Evolutionary conservation across 2,797 vertebrate genomes (phyloP), one percentile per base, ranked within the genome.

Genomic region (Pyrocephalus nanus): DNA sequence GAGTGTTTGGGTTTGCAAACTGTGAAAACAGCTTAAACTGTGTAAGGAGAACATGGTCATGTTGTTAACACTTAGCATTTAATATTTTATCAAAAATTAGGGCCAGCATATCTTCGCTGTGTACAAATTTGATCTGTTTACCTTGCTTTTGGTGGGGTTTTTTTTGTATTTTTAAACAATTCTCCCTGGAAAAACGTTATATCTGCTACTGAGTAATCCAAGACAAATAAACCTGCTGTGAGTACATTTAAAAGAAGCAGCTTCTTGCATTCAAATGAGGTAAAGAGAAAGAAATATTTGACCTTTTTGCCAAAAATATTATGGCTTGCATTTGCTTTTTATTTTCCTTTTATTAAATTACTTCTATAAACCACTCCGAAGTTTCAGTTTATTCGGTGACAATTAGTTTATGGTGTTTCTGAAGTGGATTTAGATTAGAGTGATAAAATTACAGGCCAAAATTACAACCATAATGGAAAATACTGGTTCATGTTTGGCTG

Each of bases 401-500:
- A 98, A 98, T 98, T 98, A 97, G 97, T 98, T 98, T 98, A 97
- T 96, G 97, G 96, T 94, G 97, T 98, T 98, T 96, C 97, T 98
- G 97, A 98, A 98, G 97, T 97, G 97, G 97, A 98, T 98, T 98
- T 98, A 98, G 97, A 98, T 97, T 97, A 65, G 93, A 97, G 97
- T 97, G 98, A 98, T 98, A 98, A 98, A 98, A 98, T 98, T 98
- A 97, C 98, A 97, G 97, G 97, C 97, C 97, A 95, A 97, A 98
- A 98, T 98, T 97, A 95, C 97, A 97, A 95, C 97, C 97, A 97
- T 96, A 95, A 96, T 97, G 98, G 97, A 98, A 98, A 98, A 97
- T 97, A 95, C 94, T 97, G 97, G 94, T 88, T 97, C 94, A 71
- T 92, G 94, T 96, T 98, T 97, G 97, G 97, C 97, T 97, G 95